These are phyloP conservation scores for Akabosia matsudoensis DNA, from an alignment of 1,140 invertebrate species.

Conservation along the genomic window DNA sequence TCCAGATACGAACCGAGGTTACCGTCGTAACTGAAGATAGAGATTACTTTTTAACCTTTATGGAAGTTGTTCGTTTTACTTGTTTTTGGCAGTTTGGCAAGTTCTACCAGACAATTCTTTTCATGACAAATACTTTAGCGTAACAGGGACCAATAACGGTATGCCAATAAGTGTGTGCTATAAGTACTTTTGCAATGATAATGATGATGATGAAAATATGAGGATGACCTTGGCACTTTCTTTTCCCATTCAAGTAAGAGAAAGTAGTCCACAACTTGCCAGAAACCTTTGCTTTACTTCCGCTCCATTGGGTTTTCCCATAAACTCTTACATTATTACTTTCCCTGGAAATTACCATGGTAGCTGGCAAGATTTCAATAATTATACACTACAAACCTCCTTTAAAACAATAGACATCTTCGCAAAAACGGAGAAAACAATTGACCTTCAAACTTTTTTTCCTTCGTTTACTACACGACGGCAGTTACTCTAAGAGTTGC, in stretches of 20 bases:
- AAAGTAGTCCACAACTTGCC: not conserved
- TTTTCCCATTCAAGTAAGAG: not conserved
- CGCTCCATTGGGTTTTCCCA: not conserved
- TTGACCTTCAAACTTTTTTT: not conserved
- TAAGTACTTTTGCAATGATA: not conserved
- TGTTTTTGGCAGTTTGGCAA: too few relatives aligned
- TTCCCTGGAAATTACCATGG: too few relatives aligned
- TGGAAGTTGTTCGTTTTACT: too few relatives aligned
- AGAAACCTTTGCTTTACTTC: not conserved
- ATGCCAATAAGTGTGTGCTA: not conserved
- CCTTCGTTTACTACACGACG: not conserved
- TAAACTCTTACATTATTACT: too few relatives aligned
- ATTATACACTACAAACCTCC: not conserved
- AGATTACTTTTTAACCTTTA: too few relatives aligned
- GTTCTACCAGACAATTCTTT: too few relatives aligned
- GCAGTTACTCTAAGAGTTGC: not conserved
- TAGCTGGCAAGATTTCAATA: not conserved
- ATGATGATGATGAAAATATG: not conserved
- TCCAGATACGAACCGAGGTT: too few relatives aligned
- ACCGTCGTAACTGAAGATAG: too few relatives aligned
- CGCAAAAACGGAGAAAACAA: not conserved
- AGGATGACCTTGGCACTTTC: not conserved
- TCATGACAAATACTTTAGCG: not conserved
- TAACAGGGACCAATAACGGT: too few relatives aligned
- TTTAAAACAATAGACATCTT: not conserved